phyloP scores from a whole-genome alignment of 2,113 vertebrate genomes.

The Chamaea fasciata region DNA sequence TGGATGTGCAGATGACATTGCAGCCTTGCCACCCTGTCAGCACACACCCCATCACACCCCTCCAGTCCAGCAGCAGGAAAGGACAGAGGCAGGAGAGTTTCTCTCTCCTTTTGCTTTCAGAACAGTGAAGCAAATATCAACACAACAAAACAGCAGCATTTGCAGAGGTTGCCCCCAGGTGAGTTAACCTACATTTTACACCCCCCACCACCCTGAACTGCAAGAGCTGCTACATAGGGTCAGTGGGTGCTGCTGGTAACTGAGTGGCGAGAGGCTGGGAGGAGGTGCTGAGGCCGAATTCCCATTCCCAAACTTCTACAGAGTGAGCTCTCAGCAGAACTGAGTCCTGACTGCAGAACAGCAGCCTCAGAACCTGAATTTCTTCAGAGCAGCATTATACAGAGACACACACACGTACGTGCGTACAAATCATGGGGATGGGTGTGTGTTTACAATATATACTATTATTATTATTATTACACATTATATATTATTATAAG shows the following conservation, averaged over 20 bases:
- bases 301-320: neutral
- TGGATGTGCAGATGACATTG: neutral
- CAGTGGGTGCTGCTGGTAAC: fast-evolving
- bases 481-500: neutral
- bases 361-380: neutral
- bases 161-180: neutral
- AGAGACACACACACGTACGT: neutral
- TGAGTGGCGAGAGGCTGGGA: neutral
- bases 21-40: neutral
- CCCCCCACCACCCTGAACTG: neutral
- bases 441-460: neutral
- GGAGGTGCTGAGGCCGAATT: neutral
- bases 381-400: neutral
- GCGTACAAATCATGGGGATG: neutral
- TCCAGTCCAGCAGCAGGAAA: neutral
- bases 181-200: neutral
- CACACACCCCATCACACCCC: neutral
- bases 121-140: neutral
- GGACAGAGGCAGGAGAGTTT: neutral
- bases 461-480: neutral
- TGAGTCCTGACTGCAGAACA: neutral
- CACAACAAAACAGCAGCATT: neutral
- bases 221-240: neutral
- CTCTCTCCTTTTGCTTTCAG: neutral
- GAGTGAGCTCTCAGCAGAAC: neutral